Conservation (phyloP, 2,888 invertebrate genomes). For the Ctena decussata region DNA sequence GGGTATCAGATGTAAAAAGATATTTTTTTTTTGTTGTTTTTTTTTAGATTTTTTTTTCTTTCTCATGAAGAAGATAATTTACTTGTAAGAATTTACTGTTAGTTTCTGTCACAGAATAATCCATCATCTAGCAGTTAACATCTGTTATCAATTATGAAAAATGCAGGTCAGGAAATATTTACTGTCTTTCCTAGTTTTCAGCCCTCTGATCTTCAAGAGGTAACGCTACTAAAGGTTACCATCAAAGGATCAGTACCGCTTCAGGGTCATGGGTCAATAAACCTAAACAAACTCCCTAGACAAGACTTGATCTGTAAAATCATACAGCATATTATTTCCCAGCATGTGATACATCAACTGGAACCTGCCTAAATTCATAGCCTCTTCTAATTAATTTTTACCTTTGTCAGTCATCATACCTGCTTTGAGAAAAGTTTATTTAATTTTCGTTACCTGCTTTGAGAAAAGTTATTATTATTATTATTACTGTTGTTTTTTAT, state of each 20-base stretch:
- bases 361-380: not conserved
- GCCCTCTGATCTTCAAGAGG: not conserved
- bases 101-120: not conserved
- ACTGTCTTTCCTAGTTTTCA: not conserved
- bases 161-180: constrained; percentile 3
- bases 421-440: no score
- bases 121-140: not conserved
- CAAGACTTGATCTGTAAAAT: no score
- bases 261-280: not conserved
- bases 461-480: no score
- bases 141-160: not conserved
- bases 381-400: no score
- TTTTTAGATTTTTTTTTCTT: no score
- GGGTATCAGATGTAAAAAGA: no score
- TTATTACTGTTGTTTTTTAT: no score
- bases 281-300: not conserved
- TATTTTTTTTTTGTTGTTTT: no score
- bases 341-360: not conserved
- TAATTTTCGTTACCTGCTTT: no score
- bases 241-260: not conserved
- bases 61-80: no score
- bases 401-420: no score
- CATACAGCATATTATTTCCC: no score
- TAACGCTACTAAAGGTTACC: constrained; percentile 7
- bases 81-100: not conserved